These are phyloP conservation scores for Erebia aethiops DNA, from an alignment of 2,888 invertebrate genomes.

Conservation along the genomic window DNA sequence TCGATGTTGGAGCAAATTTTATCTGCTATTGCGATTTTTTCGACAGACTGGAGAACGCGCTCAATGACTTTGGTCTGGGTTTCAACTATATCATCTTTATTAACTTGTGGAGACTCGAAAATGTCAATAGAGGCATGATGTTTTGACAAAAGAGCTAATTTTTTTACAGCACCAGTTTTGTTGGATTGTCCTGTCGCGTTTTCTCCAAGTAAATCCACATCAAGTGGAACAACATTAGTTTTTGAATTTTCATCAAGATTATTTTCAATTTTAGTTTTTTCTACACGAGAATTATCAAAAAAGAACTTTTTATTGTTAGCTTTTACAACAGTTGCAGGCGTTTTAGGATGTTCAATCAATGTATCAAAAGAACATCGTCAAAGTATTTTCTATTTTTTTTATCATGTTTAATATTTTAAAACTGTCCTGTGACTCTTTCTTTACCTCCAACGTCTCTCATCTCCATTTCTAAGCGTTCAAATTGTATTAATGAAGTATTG, in stretches of 20 bases:
- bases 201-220: conserved; percentile 56
- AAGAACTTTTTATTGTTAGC: conserved; percentile 42
- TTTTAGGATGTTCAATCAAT: conserved; percentile 20
- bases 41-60: conserved; percentile 51
- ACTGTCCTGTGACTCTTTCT: conserved; percentile 41
- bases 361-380: conserved; percentile 43
- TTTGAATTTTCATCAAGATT: background rate
- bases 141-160: conserved; percentile 48
- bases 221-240: background rate
- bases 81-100: conserved; percentile 39
- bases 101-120: conserved; percentile 48
- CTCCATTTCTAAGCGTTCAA: conserved; percentile 63
- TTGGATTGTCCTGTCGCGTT: conserved; percentile 55
- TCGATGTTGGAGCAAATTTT: conserved; percentile 24
- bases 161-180: conserved; percentile 47
- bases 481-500: conserved; percentile 61
- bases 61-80: conserved; percentile 19
- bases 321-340: conserved; percentile 27
- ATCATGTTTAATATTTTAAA: conserved; percentile 49
- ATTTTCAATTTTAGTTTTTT: conserved; percentile 33
- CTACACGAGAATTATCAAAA: conserved; percentile 55
- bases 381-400: conserved; percentile 58
- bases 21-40: conserved; percentile 48
- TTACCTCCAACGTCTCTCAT: conserved; percentile 44
- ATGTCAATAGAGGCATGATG: conserved; percentile 63